Base-by-base conservation (phyloP, 2,888 invertebrate genomes). In the Pardosa pseudoannulata region DNA sequence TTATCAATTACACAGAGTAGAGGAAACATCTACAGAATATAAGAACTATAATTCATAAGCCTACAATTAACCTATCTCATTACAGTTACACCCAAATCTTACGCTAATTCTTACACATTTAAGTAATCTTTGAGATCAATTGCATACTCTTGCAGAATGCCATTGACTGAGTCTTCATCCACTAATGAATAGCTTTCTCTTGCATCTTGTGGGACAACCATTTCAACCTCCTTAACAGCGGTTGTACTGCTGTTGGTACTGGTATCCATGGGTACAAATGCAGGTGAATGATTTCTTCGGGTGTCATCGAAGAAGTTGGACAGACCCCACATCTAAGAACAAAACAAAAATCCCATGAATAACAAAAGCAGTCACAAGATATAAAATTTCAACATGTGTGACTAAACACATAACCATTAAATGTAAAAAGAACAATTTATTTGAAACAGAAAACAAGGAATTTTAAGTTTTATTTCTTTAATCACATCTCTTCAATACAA, bases 301-400 rank as follows among this genome's bases (percentile, higher is more conserved):
- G 87, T 75, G 41, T 87, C 82, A 70, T 82, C 87, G 19, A 82
- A 76, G 68, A 87, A 87, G 65, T 81, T 87, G 11, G 82, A 81
- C 28, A 87, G 39, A 27, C 82, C 75, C 87, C 87, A 87, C 67
- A 67, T 78, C 78, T 87, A 50, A 19, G n/a, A 16, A 50, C 1
- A 50, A 50, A 9, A 50, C 6, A 50, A 50, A 1, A 1, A 16
- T 16, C 50, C 0, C 6, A 19, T 50, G 16, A 50, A n/a, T 50
- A 19, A 16, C n/a, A 19, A 50, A 50, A 50, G n/a, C n/a, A n/a
- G n/a, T n/a, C n/a, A n/a, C n/a, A n/a, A n/a, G n/a, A n/a, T n/a
- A n/a, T n/a, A n/a, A n/a, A n/a, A n/a, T n/a, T n/a, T n/a, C n/a
- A n/a, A n/a, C n/a, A n/a, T n/a, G n/a, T n/a, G n/a, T n/a, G n/a